Base-by-base conservation (phyloP, 2,113 vertebrate genomes). In the Arothron firmamentum region DNA sequence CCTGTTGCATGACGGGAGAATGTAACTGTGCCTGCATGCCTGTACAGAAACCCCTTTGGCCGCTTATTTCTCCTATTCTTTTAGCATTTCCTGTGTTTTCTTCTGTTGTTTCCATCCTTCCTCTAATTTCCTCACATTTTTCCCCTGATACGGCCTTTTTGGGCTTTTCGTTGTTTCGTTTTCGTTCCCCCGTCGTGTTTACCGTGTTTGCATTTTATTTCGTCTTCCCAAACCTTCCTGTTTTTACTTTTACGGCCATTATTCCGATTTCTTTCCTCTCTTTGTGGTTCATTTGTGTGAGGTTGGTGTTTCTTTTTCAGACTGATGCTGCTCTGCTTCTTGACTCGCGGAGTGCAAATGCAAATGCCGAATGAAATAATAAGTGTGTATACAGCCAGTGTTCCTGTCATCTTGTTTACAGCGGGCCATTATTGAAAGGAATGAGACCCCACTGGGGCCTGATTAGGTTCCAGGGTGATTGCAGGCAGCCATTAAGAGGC, bases 1-100 rank as follows among this genome's bases (percentile, higher is more conserved):
- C 92, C 87, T 94, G 93, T 91, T 97, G 97, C 95, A 98, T 94
- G 97, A 91, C 92, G 91, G 93, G 90, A 95, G 96, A 98, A 97
- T 96, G 97, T 94, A 92, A 92, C 88, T 90, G 83, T 83, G 90
- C 95, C 92, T 92, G 96, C 97, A 99, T 99, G 96, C 91, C 77
- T 90, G 70, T 69, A 79, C 78, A 72, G 65, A 81, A 86, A 80
- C 63, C 77, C 79, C 60, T 88, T 80, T 85, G 85, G 85, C 87
- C 78, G 65, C 83, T 60, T 55, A 38, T 38, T 74, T 78, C 56
- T 72, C 52, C 72, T 67, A 70, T 81, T 78, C 41, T 82, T 87
- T 84, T 47, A 77, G 85, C 87, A 83, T 91, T 91, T 83, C 50
- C 68, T 87, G 75, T 78, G 50, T 79, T 73, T 80, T 4, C 70